A percentile compares a stretch with the other conserved stretches of the same genome.
These are phyloP conservation scores for Atethmia centrago DNA, from an alignment of 2,888 invertebrate genomes.

Conservation along the genomic window DNA sequence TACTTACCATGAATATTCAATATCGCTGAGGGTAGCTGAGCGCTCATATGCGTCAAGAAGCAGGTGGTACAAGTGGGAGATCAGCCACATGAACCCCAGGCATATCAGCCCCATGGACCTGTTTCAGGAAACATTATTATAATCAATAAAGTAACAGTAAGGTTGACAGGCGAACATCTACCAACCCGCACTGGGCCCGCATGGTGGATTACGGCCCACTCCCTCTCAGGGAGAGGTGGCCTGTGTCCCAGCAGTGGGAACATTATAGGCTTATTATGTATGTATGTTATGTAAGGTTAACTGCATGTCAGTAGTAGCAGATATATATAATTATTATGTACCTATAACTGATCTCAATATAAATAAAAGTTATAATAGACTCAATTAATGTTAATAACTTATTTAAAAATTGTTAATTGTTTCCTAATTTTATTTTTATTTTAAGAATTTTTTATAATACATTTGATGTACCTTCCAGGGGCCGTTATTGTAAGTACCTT, in stretches of 20 bases:
- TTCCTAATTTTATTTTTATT: neutral
- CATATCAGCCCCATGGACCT: slow-evolving; percentile 76
- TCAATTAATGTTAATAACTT: neutral
- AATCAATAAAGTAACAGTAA: neutral
- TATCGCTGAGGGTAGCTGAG: slow-evolving; percentile 75
- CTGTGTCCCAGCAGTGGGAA: no score
- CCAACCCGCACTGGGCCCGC: no score
- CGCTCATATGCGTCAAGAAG: slow-evolving; percentile 79
- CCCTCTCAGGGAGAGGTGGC: no score
- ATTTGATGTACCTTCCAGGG: neutral
- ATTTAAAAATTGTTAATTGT: neutral
- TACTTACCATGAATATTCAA: slow-evolving; percentile 85
- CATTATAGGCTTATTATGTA: no score
- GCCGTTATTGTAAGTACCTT: neutral
- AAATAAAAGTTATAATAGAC: neutral
- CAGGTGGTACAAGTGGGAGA: slow-evolving; percentile 76
- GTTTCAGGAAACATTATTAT: slow-evolving; percentile 30
- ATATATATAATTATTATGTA: neutral
- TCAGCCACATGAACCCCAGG: slow-evolving; percentile 74
- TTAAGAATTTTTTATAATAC: neutral
- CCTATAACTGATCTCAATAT: neutral
- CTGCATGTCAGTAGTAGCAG: neutral
- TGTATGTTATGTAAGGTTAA: no score
- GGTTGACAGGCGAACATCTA: no score
- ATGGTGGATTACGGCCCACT: no score